phyloP scores from a whole-genome alignment of 2,113 vertebrate genomes.

The Addax nasomaculatus region DNA sequence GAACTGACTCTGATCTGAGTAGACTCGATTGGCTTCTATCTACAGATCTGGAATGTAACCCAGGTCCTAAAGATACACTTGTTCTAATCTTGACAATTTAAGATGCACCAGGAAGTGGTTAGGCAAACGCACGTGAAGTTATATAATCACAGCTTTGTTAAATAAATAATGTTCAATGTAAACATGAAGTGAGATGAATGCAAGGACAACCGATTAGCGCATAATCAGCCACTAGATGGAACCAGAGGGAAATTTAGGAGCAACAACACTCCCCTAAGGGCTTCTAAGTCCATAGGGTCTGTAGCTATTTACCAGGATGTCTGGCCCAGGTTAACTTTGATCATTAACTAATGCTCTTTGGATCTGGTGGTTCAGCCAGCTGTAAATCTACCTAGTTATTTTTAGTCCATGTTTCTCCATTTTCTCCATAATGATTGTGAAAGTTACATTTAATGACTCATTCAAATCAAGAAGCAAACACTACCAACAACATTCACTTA shows the following conservation, averaged over 20 bases:
- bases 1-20: neutral
- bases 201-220: neutral
- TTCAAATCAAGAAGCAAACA: conserved; percentile 10
- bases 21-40: neutral
- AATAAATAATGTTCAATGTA: conserved; percentile 8
- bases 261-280: neutral
- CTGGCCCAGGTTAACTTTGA: neutral
- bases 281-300: neutral
- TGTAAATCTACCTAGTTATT: neutral
- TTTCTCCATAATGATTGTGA: neutral
- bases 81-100: neutral
- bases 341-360: neutral
- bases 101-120: neutral
- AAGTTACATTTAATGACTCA: neutral
- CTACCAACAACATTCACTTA: neutral
- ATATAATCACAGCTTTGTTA: neutral
- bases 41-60: neutral
- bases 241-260: conserved; percentile 40
- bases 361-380: neutral
- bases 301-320: neutral
- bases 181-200: neutral
- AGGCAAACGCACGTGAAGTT: neutral
- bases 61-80: neutral
- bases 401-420: neutral
- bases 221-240: conserved; percentile 32